These are phyloP conservation scores for Darwinula stevensoni DNA, from an alignment of 2,888 invertebrate genomes.

Conservation along the genomic window DNA sequence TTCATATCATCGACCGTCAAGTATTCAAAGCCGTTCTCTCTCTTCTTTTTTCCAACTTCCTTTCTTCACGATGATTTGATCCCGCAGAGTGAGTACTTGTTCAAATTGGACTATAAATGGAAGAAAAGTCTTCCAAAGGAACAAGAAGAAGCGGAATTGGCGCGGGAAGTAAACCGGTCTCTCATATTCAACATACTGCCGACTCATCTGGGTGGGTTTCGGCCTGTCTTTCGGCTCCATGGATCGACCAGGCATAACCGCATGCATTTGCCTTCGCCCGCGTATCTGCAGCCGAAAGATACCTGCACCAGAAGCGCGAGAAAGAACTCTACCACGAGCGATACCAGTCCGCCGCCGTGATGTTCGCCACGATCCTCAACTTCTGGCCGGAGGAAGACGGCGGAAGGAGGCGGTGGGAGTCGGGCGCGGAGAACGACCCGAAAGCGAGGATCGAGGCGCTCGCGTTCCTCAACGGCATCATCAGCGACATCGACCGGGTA, in stretches of 20 bases:
- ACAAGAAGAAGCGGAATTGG: conserved; percentile 54
- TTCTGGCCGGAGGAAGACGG: too few species aligned
- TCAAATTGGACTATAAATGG: conserved; percentile 58
- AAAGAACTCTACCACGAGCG: conserved; percentile 55
- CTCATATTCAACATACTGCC: conserved; percentile 75
- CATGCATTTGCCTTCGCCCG: too few species aligned
- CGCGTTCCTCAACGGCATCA: conserved; percentile 70
- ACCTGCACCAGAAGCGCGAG: conserved; percentile 31
- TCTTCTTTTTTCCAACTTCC: conserved; percentile 4
- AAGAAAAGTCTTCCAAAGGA: conserved; percentile 43
- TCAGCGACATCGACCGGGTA: conserved; percentile 73
- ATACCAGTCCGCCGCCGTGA: conserved; percentile 57
- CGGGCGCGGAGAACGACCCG: too few species aligned
- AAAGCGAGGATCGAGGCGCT: too few species aligned
- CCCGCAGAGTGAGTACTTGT: conserved; percentile 43
- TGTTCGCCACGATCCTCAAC: too few species aligned
- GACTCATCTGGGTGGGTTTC: conserved; percentile 70
- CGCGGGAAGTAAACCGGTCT: conserved; percentile 57
- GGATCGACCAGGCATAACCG: too few species aligned
- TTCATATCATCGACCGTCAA: conserved; percentile 61
- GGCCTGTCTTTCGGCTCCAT: too few species aligned
- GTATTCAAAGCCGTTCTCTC: conserved; percentile 17
- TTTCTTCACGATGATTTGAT: conserved; percentile 7
- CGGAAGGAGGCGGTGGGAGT: conserved; percentile 25
- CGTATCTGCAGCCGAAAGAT: conserved; percentile 47